Conservation (phyloP, 1,140 invertebrate species). For the Chlorops oryzae region DNA sequence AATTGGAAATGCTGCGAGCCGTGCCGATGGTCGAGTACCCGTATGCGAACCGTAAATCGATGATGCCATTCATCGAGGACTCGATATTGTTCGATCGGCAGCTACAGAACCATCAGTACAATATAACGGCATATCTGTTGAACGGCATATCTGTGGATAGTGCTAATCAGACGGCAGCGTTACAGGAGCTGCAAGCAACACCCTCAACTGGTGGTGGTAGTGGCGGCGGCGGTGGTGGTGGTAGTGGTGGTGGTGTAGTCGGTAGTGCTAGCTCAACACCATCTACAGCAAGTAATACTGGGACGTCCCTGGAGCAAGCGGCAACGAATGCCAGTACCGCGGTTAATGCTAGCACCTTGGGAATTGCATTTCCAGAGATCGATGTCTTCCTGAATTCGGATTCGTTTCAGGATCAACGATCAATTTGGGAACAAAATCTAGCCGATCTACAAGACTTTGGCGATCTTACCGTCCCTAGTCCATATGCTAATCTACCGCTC, state of each 20-base stretch:
- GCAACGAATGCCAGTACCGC: conserved; percentile 14
- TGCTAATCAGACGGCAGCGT: conserved; percentile 29
- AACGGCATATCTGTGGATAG: conserved; percentile 48
- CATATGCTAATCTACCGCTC: conserved; percentile 37
- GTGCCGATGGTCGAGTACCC: conserved; percentile 54
- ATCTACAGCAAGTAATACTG: conserved; percentile 21
- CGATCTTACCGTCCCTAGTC: conserved; percentile 31
- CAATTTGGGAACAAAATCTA: conserved; percentile 44
- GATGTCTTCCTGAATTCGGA: conserved; percentile 37
- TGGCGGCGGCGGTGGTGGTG: not conserved
- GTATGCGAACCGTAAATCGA: conserved; percentile 64
- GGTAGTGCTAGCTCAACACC: conserved; percentile 1
- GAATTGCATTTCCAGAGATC: too few relatives aligned
- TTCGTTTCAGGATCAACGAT: conserved; percentile 32
- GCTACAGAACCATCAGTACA: conserved; percentile 27
- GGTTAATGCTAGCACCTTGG: conserved; percentile 3
- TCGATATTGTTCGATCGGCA: conserved; percentile 51
- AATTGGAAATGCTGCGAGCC: conserved; percentile 54
- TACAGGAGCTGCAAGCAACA: conserved; percentile 35
- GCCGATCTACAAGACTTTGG: conserved; percentile 44
- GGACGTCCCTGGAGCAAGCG: conserved; percentile 21
- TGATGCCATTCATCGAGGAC: conserved; percentile 59
- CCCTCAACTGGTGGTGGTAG: conserved; percentile 6
- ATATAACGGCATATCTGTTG: conserved; percentile 56
- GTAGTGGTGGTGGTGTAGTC: not conserved